Evolutionary conservation across 2,113 vertebrate genomes (phyloP).

Genomic region (Syngnathus typhle): DNA sequence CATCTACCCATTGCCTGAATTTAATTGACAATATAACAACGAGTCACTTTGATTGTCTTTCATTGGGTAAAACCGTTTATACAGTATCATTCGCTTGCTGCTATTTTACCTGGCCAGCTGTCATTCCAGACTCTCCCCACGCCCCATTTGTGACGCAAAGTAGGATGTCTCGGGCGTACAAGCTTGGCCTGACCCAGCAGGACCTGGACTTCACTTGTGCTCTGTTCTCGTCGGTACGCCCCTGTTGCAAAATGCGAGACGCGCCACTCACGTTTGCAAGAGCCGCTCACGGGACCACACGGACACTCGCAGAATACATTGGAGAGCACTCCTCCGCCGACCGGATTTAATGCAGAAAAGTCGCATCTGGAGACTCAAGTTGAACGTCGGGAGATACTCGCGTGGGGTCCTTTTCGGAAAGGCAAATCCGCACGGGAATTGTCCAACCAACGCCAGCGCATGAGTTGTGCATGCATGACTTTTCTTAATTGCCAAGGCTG

Average conservation of each 20-base stretch:
- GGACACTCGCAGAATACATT: neutral
- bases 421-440: constrained; percentile 50
- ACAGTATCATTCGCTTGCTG: neutral
- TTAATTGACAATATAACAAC: neutral
- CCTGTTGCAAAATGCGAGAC: neutral
- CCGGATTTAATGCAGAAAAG: neutral
- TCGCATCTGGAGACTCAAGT: neutral
- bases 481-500: constrained; percentile 25
- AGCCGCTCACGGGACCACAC: neutral
- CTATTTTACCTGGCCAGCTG: neutral
- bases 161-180: neutral
- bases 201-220: neutral
- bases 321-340: neutral
- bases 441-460: constrained; percentile 62
- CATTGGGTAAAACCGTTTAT: neutral
- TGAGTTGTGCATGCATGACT: constrained; percentile 30
- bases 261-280: neutral
- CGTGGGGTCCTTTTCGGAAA: constrained; percentile 29
- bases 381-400: neutral
- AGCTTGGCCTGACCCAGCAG: neutral
- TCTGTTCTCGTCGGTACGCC: neutral
- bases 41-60: neutral
- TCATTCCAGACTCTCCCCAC: neutral
- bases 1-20: too few species aligned
- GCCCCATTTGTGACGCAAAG: constrained; percentile 1